These are phyloP conservation scores for Urocolius indicus DNA, from an alignment of 2,113 vertebrate species.

Conservation along the genomic window DNA sequence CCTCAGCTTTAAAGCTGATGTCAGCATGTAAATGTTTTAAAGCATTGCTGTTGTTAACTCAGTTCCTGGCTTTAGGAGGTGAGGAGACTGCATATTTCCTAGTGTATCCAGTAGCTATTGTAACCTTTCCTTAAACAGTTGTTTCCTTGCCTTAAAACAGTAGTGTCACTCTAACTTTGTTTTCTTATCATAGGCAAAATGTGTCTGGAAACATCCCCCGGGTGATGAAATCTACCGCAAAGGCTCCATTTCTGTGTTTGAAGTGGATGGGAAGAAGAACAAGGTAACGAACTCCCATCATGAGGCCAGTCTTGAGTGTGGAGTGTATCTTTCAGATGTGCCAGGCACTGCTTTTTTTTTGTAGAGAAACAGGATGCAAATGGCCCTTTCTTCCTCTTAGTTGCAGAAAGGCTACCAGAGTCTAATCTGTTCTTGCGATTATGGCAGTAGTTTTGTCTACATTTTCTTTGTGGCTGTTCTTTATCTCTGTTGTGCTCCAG, in stretches of 20 bases:
- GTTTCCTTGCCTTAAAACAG: not conserved
- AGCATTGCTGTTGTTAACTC: not conserved
- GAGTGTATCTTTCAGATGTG: not conserved
- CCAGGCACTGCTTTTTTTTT: not conserved
- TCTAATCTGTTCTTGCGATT: not conserved
- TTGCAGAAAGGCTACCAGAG: not conserved
- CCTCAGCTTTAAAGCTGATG: not conserved
- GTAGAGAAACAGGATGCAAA: not conserved
- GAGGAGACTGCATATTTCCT: not conserved
- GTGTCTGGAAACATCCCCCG: conserved; percentile 98
- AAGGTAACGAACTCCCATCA: conserved; percentile 78
- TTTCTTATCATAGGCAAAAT: conserved; percentile 86
- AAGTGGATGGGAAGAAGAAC: conserved; percentile 99
- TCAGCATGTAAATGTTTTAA: not conserved
- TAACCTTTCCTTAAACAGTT: not conserved
- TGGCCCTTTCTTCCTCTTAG: not conserved
- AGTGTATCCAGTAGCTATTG: not conserved
- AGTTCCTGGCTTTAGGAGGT: not conserved
- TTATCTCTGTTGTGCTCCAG: not conserved
- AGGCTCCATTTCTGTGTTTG: conserved; percentile 95
- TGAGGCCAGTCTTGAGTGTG: not conserved
- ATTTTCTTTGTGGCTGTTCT: not conserved
- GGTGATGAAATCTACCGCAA: conserved; percentile 98
- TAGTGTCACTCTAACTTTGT: not conserved
- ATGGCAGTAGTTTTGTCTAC: not conserved